phyloP scores from a whole-genome alignment of 1,140 invertebrate species.

The Drosophila repletoides region DNA sequence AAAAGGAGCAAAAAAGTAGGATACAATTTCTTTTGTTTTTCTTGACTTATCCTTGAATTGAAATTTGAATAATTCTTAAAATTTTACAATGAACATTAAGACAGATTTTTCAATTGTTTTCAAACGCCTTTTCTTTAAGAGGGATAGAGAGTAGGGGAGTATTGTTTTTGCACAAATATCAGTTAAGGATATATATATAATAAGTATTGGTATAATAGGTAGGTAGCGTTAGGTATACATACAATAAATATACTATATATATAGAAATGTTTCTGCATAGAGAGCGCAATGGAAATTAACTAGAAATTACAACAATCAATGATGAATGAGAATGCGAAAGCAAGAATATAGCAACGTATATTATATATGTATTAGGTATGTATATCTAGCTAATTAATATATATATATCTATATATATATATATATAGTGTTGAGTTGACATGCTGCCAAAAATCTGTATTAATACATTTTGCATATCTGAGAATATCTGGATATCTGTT shows the following conservation, averaged over 20 bases:
- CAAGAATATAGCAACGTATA: slow-evolving; percentile 23
- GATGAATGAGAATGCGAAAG: slow-evolving; percentile 9
- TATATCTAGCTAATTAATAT: slow-evolving; percentile 38
- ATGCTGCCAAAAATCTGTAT: slow-evolving; percentile 16
- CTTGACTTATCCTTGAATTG: slow-evolving; percentile 39
- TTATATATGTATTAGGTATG: slow-evolving; percentile 10
- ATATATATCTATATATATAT: too few species aligned
- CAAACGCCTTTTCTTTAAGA: slow-evolving; percentile 30
- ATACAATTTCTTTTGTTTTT: slow-evolving; percentile 42
- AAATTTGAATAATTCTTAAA: slow-evolving; percentile 57
- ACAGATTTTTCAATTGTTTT: slow-evolving; percentile 23
- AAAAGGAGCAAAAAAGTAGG: slow-evolving; percentile 76
- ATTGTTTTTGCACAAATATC: slow-evolving; percentile 77
- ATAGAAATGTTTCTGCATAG: slow-evolving; percentile 27
- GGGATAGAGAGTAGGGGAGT: slow-evolving; percentile 68
- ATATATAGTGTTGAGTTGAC: slow-evolving; percentile 29
- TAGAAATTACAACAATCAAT: slow-evolving; percentile 30
- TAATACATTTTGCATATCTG: slow-evolving; percentile 26
- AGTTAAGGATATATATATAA: slow-evolving; percentile 34
- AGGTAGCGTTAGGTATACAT: slow-evolving; percentile 25
- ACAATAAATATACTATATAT: neutral
- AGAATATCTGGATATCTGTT: too few species aligned
- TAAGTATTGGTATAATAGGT: slow-evolving; percentile 33
- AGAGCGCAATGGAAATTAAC: slow-evolving; percentile 37
- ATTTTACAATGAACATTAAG: slow-evolving; percentile 71